Evolutionary conservation across 1,140 invertebrate species (phyloP).

Genomic region (Venturia canescens): DNA sequence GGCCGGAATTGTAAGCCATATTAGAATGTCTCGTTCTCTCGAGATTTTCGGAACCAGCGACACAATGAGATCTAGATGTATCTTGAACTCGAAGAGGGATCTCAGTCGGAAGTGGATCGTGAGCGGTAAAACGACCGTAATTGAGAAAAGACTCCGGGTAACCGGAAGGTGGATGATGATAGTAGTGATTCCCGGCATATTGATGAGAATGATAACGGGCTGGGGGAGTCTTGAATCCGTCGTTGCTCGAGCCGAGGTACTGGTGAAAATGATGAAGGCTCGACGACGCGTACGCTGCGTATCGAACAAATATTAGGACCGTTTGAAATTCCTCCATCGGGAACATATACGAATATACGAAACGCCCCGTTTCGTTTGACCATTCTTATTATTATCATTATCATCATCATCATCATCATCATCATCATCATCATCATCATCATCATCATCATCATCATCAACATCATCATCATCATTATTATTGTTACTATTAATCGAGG

Average conservation of each 20-base stretch:
- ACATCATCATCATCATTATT: too few species aligned
- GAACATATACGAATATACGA: too few species aligned
- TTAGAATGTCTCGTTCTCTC: slow-evolving; percentile 57
- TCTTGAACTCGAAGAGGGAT: slow-evolving; percentile 66
- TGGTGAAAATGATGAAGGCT: slow-evolving; percentile 73
- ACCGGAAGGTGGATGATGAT: slow-evolving; percentile 64
- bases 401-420: too few species aligned
- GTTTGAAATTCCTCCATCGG: background rate
- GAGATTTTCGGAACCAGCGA: slow-evolving; percentile 57
- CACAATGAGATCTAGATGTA: slow-evolving; percentile 49
- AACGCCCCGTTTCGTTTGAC: too few species aligned
- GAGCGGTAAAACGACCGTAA: slow-evolving; percentile 68
- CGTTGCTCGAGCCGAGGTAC: slow-evolving; percentile 72
- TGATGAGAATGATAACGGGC: slow-evolving; percentile 69
- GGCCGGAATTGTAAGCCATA: slow-evolving; percentile 58
- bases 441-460: too few species aligned
- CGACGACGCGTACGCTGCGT: slow-evolving; percentile 68
- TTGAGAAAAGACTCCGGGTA: slow-evolving; percentile 71
- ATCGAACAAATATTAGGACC: background rate
- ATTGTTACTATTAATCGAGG: too few species aligned
- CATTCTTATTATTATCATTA: too few species aligned
- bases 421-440: too few species aligned
- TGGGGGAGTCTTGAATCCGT: slow-evolving; percentile 68
- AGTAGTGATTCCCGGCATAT: slow-evolving; percentile 61
- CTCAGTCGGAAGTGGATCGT: slow-evolving; percentile 62